Evolutionary conservation across 2,797 vertebrate species (phyloP), one percentile per base, ranked within the genome.

Genomic region (Sebastes cheni): DNA sequence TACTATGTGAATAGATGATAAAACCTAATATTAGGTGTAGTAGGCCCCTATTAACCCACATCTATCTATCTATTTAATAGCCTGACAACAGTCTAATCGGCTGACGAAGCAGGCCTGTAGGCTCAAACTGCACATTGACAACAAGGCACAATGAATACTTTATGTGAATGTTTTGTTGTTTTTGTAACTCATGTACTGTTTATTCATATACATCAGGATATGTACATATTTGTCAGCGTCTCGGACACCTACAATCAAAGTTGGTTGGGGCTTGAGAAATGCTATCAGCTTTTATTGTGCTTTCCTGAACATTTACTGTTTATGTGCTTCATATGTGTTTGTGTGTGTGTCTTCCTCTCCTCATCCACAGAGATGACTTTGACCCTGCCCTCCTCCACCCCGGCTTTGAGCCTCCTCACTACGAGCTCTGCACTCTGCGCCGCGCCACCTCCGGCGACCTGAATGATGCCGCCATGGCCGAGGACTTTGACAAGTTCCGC

Each of bases 401-500:
- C 84, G 96, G 97, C 23, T 97, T 98, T 61, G 98, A 99, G 71
- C 98, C 98, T 75, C 98, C 98, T 9, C 97, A 98, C 86, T 99
- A 99, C n/a, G 98, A 99, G 86, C 93, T 99, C 89, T 99, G 98
- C 83, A 96, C 98, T 20, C 95, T 99, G 64, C 96, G 97, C 79
- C 96, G 96, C 14, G 84, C 95, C 16, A 83, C 92, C 0, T 95
- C 95, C 1, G 87, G 88, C 23, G 95, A 97, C 66, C 81, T 97
- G 66, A 94, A 94, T 3, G 97, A 98, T 67, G 93, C 95, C 1
- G 95, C 96, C 10, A 86, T 97, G 92, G 93, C 96, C 1, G 97
- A 98, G 36, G 98, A 99, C 92, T 97, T 96, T 54, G 97, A 98
- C 71, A 96, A 97, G 93, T 97, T 96, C 81, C 97, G 97, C 83